Percentiles rank a stretch among this genome's conserved stretches.
phyloP scores from a whole-genome alignment of 30 jellyfish, hydroid and myxozoan species.

The Hydractinia symbiolongicarpus region DNA sequence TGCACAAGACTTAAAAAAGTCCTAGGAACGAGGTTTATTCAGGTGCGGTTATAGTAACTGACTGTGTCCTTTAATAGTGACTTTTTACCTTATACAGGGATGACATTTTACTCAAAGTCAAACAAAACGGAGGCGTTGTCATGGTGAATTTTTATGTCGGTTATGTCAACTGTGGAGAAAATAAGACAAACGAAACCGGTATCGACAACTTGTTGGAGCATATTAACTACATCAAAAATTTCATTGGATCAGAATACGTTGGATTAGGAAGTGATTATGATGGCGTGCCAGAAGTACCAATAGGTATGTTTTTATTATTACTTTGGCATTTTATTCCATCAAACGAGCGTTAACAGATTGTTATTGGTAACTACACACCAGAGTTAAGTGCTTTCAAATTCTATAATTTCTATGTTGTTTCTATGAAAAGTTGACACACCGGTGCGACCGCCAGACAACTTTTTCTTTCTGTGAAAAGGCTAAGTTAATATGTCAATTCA shows the following conservation, averaged over 20 bases:
- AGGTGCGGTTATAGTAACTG: no score
- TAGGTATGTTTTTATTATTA: not conserved
- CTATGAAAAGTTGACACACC: no score
- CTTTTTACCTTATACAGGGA: not conserved
- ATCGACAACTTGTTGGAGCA: conserved; percentile 2
- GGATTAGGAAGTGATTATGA: conserved; percentile 24
- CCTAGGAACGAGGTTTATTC: no score
- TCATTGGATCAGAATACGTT: conserved; percentile 14
- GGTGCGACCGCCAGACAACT: no score
- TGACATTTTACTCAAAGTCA: conserved; percentile 16
- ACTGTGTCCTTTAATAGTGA: no score
- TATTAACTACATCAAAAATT: conserved; percentile 5
- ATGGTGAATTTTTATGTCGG: conserved; percentile 11
- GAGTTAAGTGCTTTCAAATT: no score
- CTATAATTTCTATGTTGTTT: no score
- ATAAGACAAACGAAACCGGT: conserved; percentile 1
- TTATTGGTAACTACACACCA: no score
- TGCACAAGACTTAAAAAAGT: no score
- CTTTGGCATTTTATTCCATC: not conserved
- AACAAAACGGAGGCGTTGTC: conserved; percentile 13
- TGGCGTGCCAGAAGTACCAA: conserved; percentile 16
- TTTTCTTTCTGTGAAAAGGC: no score
- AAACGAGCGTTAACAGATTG: not conserved
- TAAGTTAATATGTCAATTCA: no score
- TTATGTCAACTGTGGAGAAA: conserved; percentile 11